Base-by-base conservation (phyloP, 2,113 vertebrate species). In the Pollimyrus isidori region DNA sequence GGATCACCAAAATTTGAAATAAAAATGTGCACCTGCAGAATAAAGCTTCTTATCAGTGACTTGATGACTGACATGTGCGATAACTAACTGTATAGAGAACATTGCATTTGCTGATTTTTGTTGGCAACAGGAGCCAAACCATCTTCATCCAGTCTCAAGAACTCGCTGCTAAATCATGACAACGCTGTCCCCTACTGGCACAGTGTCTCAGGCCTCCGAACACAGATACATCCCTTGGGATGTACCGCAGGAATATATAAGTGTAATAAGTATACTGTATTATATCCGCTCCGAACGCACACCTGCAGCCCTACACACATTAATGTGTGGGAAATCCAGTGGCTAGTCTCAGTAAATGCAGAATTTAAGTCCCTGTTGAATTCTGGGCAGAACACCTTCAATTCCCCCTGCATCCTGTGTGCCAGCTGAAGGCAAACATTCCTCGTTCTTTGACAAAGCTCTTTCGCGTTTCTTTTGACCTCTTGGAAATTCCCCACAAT, bases 181-280 rank as follows among this genome's bases (percentile, higher is more conserved):
- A 83, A 90, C 42, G 62, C 58, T 88, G 86, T 53, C 86, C 89
- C 86, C 89, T 90, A 87, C 89, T 90, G 89, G 89, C 50, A 30
- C 3, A 89, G 23, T n/a, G 84, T 13, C 19, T 58, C 26, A 73
- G n/a, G 82, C 46, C 30, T 52, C 21, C 1, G 35, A 26, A 87
- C 46, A 73, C 19, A 5, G 26, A 15, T 56, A 15, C 17, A 9
- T 26, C 65, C 45, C 53, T 49, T 49, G 1, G 7, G 11, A 26
- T 4, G 19, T 26, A 23, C 6, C 42, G 10, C 65, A 56, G 30
- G 46, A 83, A 83, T 76, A 65, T 46, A 35, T 73, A 49, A 50
- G n/a, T 11, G n/a, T 30, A 30, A 30, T 69, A 69, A 69, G n/a
- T 69, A 11, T 30, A 69, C 35, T 76, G 19, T 42, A 42, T 49